A percentile compares a stretch with the other conserved stretches of the same genome.
Evolutionary conservation across 2,797 vertebrate species (phyloP).

Genomic region (Dendrocincla fuliginosa): DNA sequence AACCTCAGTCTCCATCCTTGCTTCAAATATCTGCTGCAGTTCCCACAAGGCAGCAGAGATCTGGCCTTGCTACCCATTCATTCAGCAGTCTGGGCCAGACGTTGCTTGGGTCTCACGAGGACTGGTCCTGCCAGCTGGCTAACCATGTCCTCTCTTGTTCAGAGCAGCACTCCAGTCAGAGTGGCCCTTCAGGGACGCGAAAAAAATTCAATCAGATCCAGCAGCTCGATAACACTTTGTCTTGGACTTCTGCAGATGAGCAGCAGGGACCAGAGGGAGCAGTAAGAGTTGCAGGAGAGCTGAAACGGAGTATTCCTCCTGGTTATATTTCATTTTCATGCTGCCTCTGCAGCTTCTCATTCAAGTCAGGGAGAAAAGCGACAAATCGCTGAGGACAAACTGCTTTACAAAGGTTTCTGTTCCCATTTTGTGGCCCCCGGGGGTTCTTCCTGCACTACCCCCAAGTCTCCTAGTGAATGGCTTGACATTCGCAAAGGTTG

Average conservation of each 20-base stretch:
- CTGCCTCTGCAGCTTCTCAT: slow-evolving; percentile 42
- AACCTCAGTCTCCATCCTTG: not conserved
- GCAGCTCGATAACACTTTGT: slow-evolving; percentile 43
- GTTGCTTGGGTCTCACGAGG: not conserved
- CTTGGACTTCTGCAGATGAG: slow-evolving; percentile 12
- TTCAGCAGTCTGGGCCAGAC: not conserved
- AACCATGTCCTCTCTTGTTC: not conserved
- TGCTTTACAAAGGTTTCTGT: not conserved
- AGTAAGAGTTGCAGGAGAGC: slow-evolving; percentile 26
- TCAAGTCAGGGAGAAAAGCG: slow-evolving; percentile 22
- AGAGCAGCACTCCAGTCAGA: not conserved
- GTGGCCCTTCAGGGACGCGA: not conserved
- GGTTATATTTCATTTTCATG: slow-evolving; percentile 53
- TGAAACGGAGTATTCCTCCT: slow-evolving; percentile 27
- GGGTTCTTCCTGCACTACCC: not conserved
- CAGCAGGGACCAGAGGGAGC: not conserved
- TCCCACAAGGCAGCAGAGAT: not conserved
- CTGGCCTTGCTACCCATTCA: not conserved
- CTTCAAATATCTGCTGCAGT: not conserved
- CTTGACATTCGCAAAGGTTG: not conserved
- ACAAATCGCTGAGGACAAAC: not conserved
- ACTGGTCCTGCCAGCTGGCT: not conserved
- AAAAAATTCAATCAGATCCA: slow-evolving; percentile 30
- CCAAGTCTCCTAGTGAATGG: not conserved
- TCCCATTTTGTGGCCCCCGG: not conserved